Evolutionary conservation across 53 echinoderm and acorn worm species (phyloP), one percentile per base, ranked within the genome.

Genomic region (Patiria pectinifera): DNA sequence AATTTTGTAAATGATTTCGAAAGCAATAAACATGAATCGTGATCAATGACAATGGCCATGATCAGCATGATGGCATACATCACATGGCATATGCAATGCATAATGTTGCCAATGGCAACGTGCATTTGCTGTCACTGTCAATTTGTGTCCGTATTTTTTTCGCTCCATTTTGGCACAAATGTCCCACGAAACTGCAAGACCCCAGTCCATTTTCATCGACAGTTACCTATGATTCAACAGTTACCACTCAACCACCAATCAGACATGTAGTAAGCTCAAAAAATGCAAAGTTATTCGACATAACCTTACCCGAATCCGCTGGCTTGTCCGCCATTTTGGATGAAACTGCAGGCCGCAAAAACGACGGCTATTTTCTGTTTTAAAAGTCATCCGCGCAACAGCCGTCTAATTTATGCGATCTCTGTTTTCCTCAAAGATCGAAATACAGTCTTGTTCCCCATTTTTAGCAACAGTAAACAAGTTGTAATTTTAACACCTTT

Each of bases 271-370:
- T 4, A 43, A 59, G 45, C 43, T 11, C 35, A 14, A 24, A 75
- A 91, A 26, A 84, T 83, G 10, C 24, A 19, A 16, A 9, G 4
- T 4, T 75, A 43, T 74, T 84, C 26, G 15, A 76, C 58, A 84
- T 3, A 86, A 87, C 45, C 94, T 92, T 61, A 94, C 94, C 94
- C 24, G 94, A 94, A 25, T 94, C 94, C 1, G 85, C 71, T 60
- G 71, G 92, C 80, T 94, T 94, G 85, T 94, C 94, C 92, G 94
- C 94, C 94, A 94, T 94, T 23, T 94, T 94, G 69, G 59, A 43
- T 87, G 75, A 3, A 69, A 3, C 11, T 24, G 26, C 11, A 14
- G 6, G 26, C 14, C 35, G 25, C 35, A 76, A 78, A 45, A 2
- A 15, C 14, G 5, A 78, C 58, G 82, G 82, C 82, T 82, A n/a